Base-by-base conservation (phyloP, 2,888 invertebrate genomes). In the Venustoraphidia nigricollis region DNA sequence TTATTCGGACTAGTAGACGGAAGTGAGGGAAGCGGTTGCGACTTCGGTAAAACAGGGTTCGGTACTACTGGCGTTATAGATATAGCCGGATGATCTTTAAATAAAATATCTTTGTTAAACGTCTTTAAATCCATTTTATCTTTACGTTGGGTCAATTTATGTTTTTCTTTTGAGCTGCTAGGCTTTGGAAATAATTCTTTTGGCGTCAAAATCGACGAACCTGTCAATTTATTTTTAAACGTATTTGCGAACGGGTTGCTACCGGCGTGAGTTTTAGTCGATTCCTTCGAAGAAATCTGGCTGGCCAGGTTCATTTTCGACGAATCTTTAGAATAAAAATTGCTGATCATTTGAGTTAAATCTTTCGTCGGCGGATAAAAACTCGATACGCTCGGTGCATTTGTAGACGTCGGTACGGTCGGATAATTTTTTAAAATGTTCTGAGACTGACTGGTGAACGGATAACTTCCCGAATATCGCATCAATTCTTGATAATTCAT, bases 1-100 rank as follows among this genome's bases (percentile, higher is more conserved):
- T 81, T 81, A 1, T 75, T 75, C 1, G 77, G 73, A 55, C 73
- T 75, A 2, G 66, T 64, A 58, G 70, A 36, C 37, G 41, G 11
- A 10, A 47, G 45, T n/a, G 36, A 13, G 9, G 45, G 43, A 41
- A 35, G 46, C 9, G 46, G 50, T 11, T 55, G 47, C 43, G 36
- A 42, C 35, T 45, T 58, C 57, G 45, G 56, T 44, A 36, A 41
- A 45, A 8, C 44, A 38, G 14, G 48, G 11, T 17, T 51, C 9
- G 44, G 9, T 41, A 44, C 54, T 38, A 66, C 64, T 8, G 66
- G 66, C n/a, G 64, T 66, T 47, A 66, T 72, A 1, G 73, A 72
- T 51, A 73, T 66, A 50, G 64, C 69, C 0, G 73, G 71, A 13
- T 69, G 63, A 36, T 72, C 72, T 52, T 67, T 69, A 9, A 65